Percentiles rank a stretch among this genome's conserved stretches.
Evolutionary conservation across 92 coral and sea anemone genomes (phyloP).

Genomic region (Siderastrea siderea): DNA sequence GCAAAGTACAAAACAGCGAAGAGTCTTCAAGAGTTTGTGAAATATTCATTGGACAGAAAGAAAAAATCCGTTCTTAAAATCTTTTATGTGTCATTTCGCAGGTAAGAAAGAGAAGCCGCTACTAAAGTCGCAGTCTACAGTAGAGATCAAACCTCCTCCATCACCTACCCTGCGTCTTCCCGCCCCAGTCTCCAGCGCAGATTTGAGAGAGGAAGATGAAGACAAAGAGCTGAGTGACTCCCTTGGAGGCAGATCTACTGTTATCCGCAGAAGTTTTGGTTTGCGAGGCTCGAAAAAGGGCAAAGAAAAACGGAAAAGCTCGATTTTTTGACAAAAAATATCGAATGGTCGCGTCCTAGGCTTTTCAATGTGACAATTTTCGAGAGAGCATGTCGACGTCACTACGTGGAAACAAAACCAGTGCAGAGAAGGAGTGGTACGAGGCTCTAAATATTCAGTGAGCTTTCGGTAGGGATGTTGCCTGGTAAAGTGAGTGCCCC

Average conservation of each 20-base stretch:
- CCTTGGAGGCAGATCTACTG: constrained; percentile 73
- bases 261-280: constrained; percentile 87
- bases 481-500: neutral
- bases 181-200: constrained; percentile 93
- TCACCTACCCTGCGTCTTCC: constrained; percentile 86
- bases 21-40: no score
- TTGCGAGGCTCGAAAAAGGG: constrained; percentile 81
- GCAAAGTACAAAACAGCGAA: no score
- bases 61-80: neutral
- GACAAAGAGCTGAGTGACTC: constrained; percentile 40
- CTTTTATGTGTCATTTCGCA: constrained; percentile 2
- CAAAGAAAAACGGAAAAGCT: constrained; percentile 87
- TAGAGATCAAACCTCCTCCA: constrained; percentile 75
- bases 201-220: constrained; percentile 72
- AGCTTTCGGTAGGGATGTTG: neutral
- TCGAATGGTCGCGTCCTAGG: neutral
- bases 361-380: neutral
- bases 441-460: neutral
- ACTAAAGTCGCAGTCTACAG: constrained; percentile 60
- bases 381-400: neutral
- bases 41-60: neutral
- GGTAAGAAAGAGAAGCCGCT: constrained; percentile 81
- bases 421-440: neutral
- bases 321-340: constrained; percentile 63
- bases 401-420: neutral